Conservation (phyloP, 2,797 vertebrate species). For the Acanthurus leucopareius region DNA sequence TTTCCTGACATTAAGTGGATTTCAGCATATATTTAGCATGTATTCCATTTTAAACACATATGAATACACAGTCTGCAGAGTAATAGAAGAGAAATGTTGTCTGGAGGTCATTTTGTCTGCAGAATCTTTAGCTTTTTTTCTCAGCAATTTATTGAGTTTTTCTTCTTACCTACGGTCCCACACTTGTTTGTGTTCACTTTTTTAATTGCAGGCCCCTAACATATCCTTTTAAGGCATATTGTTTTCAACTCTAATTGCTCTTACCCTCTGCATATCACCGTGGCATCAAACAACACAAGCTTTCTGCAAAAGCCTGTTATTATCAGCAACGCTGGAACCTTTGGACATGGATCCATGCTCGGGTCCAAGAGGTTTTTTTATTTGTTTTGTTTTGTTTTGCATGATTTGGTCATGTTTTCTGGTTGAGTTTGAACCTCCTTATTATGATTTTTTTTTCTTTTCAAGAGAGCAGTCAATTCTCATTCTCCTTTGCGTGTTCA, state of each 20-base stretch:
- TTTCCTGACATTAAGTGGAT: not conserved
- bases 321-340: conserved; percentile 47
- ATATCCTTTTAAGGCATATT: conserved; percentile 72
- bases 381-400: not conserved
- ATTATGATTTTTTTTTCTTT: not conserved
- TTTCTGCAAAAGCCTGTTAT: conserved; percentile 45
- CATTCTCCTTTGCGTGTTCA: not conserved
- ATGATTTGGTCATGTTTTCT: not conserved
- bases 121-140: conserved; percentile 2
- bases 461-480: too few species aligned
- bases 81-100: not conserved
- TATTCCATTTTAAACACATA: not conserved
- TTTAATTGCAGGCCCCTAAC: conserved; percentile 52
- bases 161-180: conserved; percentile 21
- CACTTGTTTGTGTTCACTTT: conserved; percentile 46
- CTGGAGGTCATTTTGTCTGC: not conserved
- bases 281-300: conserved; percentile 63
- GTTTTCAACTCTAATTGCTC: conserved; percentile 59
- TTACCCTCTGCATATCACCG: conserved; percentile 56
- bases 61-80: not conserved
- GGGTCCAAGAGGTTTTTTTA: not conserved
- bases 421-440: not conserved
- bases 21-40: not conserved
- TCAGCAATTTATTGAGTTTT: conserved; percentile 30
- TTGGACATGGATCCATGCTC: conserved; percentile 17